Base-by-base conservation (phyloP, 37 sponge, comb jelly and placozoan species). In the Geodia barretti region DNA sequence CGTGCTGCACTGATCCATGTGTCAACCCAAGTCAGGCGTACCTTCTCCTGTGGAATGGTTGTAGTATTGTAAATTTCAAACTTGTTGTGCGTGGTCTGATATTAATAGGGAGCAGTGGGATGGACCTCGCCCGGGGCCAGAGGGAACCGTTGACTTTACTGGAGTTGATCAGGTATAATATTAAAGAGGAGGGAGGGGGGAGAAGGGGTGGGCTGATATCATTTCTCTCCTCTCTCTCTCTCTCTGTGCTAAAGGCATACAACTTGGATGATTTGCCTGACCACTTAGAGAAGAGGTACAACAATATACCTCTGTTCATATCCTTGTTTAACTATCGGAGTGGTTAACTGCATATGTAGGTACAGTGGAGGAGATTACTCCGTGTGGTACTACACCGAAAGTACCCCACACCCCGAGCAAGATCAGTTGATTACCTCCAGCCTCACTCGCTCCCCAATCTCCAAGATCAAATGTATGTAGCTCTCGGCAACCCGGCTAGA, bases 51-150 rank as follows among this genome's bases (percentile, higher is more conserved):
- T n/a, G n/a, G n/a, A n/a, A n/a, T n/a, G n/a, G n/a, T n/a, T n/a
- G n/a, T n/a, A n/a, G n/a, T n/a, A n/a, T n/a, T n/a, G n/a, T n/a
- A n/a, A n/a, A n/a, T n/a, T n/a, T n/a, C n/a, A n/a, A n/a, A n/a
- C n/a, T 20, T 20, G 14, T 59, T 59, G 20, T 59, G 60, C 20
- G 60, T 20, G 60, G 20, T 23, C 60, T 59, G n/a, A n/a, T n/a
- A n/a, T n/a, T n/a, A n/a, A n/a, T 67, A 92, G 93, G 62, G 93
- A 92, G 70, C 29, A 76, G 68, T 94, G 95, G 95, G 84, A 91
- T 84, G 95, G 95, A 0, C 93, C 93, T 2, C 35, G 85, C 7
- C 41, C 78, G 7, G 89, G 89, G 9, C 76, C 82, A 21, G 88
- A 91, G 30, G 92, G 74, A 62, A 89, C 89, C 25, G 70, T 85